These are phyloP conservation scores for Corythaixoides concolor DNA, from an alignment of 2,113 vertebrate genomes.

Conservation along the genomic window DNA sequence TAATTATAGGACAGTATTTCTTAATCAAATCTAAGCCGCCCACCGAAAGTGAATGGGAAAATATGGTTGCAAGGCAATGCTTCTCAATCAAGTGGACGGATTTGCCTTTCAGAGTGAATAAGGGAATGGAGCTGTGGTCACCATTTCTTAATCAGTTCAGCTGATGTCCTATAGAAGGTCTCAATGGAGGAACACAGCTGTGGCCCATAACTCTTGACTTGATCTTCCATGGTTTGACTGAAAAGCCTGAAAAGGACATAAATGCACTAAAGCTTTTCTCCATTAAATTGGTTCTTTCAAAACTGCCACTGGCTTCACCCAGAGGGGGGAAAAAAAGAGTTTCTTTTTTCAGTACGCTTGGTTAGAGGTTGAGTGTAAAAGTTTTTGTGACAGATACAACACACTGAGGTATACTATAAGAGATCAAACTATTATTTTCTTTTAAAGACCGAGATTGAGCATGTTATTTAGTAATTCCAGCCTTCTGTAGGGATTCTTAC, in stretches of 20 bases:
- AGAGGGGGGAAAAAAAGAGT: background rate
- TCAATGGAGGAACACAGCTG: conserved; percentile 5
- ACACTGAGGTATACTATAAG: background rate
- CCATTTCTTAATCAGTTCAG: conserved; percentile 12
- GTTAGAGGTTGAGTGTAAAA: background rate
- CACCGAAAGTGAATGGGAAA: conserved; percentile 17
- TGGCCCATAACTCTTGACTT: conserved; percentile 38
- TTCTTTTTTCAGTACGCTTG: background rate
- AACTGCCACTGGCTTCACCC: background rate
- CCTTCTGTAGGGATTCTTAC: background rate
- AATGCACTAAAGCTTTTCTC: background rate
- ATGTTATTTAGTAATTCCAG: background rate
- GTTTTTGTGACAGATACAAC: background rate
- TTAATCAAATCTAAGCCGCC: conserved; percentile 7
- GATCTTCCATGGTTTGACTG: background rate
- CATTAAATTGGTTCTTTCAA: background rate
- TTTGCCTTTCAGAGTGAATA: background rate
- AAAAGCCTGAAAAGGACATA: conserved; percentile 33
- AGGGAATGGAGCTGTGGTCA: background rate
- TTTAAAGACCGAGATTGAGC: background rate
- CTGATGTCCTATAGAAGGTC: conserved; percentile 25
- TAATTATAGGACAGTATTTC: conserved; percentile 1
- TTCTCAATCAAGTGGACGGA: background rate
- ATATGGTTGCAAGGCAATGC: background rate
- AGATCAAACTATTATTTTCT: background rate